Evolutionary conservation across 2,888 invertebrate genomes (phyloP).

Genomic region (Onthophagus sagittarius): DNA sequence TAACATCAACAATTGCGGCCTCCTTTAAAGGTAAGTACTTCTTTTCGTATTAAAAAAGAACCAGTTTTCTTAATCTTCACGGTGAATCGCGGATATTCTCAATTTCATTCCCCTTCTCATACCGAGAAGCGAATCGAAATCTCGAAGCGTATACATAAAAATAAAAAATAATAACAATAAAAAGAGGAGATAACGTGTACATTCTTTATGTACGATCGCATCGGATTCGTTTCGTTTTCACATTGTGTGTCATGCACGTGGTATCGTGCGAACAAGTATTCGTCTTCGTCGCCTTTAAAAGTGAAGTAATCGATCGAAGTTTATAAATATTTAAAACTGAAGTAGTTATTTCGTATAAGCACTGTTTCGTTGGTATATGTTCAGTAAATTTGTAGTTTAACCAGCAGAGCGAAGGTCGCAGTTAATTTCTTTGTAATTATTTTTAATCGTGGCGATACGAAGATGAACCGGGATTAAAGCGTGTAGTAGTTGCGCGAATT

Average conservation of each 20-base stretch:
- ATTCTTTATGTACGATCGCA: not conserved
- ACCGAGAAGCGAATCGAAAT: not conserved
- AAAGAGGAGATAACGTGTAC: not conserved
- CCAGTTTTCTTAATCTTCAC: not conserved
- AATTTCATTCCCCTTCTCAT: not conserved
- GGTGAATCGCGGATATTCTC: too few relatives aligned
- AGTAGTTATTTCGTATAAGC: not conserved
- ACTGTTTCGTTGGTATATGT: not conserved
- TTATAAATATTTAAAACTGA: not conserved
- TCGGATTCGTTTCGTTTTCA: not conserved
- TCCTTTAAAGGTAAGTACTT: not conserved
- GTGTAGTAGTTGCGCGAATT: too few relatives aligned
- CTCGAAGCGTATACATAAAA: not conserved
- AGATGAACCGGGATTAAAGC: too few relatives aligned
- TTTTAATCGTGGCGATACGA: too few relatives aligned
- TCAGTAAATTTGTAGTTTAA: too few relatives aligned
- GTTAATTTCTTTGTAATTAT: too few relatives aligned
- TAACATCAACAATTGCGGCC: not conserved
- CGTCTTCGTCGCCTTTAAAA: not conserved
- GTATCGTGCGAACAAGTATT: not conserved
- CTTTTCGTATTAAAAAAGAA: not conserved
- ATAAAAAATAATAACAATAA: not conserved
- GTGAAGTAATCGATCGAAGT: not conserved
- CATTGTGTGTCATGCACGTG: not conserved
- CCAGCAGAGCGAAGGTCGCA: too few relatives aligned